Percentiles rank a stretch among this genome's conserved stretches.
Evolutionary conservation across 1,140 invertebrate genomes (phyloP).

Genomic region (Sycophila sp.): DNA sequence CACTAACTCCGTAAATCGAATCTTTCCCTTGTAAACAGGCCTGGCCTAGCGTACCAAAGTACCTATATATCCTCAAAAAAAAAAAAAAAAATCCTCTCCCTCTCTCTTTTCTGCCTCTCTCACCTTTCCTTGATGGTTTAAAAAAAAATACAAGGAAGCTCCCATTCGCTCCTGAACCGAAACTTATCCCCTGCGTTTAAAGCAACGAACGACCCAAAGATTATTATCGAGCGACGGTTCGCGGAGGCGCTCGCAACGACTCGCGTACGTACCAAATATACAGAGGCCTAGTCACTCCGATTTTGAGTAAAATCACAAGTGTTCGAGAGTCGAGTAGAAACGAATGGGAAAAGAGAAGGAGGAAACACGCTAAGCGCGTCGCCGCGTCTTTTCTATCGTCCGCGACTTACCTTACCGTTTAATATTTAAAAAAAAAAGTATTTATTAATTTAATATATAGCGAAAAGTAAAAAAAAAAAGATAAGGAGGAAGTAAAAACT

Average conservation of each 20-base stretch:
- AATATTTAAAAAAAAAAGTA: conserved; percentile 3
- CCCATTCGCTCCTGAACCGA: background rate
- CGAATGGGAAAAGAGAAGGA: conserved; percentile 31
- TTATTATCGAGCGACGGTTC: conserved; percentile 47
- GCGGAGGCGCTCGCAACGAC: conserved; percentile 37
- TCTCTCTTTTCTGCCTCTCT: conserved; percentile 27
- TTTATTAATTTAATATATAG: background rate
- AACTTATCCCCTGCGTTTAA: background rate
- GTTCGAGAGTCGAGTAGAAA: conserved; percentile 24
- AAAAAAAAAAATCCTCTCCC: too few species aligned
- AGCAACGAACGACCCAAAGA: conserved; percentile 57
- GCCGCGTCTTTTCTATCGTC: conserved; percentile 11
- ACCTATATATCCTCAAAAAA: too few species aligned
- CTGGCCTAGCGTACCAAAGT: conserved; percentile 67
- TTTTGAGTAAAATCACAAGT: conserved; percentile 23
- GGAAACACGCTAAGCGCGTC: conserved; percentile 14
- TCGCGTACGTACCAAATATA: conserved; percentile 53
- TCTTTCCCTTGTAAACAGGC: conserved; percentile 51
- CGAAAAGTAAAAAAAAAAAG: background rate
- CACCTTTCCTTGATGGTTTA: background rate
- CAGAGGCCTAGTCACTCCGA: conserved; percentile 58
- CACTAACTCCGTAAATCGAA: conserved; percentile 55
- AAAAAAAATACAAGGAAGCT: background rate
- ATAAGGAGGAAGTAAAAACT: background rate
- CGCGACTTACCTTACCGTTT: conserved; percentile 1